A percentile compares a stretch with the other conserved stretches of the same genome.
Conservation (phyloP, 2,113 vertebrate species). For the Pachypanchax playfairii region DNA sequence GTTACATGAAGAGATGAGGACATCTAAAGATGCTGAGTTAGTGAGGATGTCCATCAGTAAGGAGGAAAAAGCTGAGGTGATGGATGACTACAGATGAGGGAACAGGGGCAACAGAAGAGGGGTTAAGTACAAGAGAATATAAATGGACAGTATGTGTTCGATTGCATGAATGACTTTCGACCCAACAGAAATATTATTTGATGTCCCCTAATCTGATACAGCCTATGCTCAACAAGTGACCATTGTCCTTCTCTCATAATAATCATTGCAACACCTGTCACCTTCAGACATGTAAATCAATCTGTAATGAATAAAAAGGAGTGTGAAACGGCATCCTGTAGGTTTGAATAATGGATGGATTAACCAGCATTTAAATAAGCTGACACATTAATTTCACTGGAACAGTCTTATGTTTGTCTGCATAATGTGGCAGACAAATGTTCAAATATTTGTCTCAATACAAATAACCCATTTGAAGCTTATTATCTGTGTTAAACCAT, state of each 20-base stretch:
- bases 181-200: not conserved
- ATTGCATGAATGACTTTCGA: not conserved
- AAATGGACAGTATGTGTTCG: slow-evolving; percentile 1
- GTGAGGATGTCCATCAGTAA: slow-evolving; percentile 22
- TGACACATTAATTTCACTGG: not conserved
- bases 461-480: not conserved
- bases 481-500: not conserved
- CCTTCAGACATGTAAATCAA: not conserved
- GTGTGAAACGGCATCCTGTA: not conserved
- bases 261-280: not conserved
- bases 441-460: not conserved
- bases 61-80: slow-evolving; percentile 4
- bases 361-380: not conserved
- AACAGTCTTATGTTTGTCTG: not conserved
- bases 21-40: not conserved
- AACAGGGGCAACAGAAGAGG: not conserved
- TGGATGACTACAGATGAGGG: slow-evolving; percentile 17
- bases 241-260: not conserved
- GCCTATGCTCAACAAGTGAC: not conserved
- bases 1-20: not conserved
- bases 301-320: not conserved
- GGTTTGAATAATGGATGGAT: no score
- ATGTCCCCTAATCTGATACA: not conserved
- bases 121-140: slow-evolving; percentile 8
- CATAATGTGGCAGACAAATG: not conserved